Conservation (phyloP, 2,888 invertebrate genomes). For the Andrena haemorrhoa region DNA sequence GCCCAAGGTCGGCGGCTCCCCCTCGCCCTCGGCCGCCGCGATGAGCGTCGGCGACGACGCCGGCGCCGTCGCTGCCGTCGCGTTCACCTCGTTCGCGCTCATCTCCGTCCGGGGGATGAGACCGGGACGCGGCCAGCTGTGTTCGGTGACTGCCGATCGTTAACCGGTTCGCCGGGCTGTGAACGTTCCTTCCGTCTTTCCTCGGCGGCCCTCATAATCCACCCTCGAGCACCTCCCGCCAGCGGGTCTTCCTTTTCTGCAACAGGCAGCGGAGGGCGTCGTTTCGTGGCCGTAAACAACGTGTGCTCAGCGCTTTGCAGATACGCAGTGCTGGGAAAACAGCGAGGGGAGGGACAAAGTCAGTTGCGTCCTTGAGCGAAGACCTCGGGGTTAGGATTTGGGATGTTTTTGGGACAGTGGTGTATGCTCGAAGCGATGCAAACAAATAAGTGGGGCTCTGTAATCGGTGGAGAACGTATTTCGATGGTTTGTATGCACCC, state of each 20-base stretch:
- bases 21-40: conserved; percentile 65
- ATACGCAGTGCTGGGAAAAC: background rate
- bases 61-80: conserved; percentile 60
- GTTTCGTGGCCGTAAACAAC: background rate
- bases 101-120: conserved; percentile 47
- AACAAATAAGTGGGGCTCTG: too few relatives aligned
- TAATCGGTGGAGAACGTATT: too few relatives aligned
- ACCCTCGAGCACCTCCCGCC: conserved; percentile 49
- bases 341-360: too few relatives aligned
- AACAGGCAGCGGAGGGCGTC: conserved; percentile 13
- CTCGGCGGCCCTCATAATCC: conserved; percentile 74
- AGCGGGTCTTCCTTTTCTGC: conserved; percentile 34
- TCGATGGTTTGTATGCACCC: too few relatives aligned
- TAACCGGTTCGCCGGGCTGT: conserved; percentile 81
- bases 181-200: conserved; percentile 77
- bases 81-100: conserved; percentile 58
- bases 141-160: conserved; percentile 69
- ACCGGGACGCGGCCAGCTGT: conserved; percentile 65
- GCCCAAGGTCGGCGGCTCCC: conserved; percentile 61
- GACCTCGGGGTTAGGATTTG: too few relatives aligned
- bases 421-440: too few relatives aligned
- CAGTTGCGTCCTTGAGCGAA: too few relatives aligned
- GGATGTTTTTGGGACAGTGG: too few relatives aligned
- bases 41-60: conserved; percentile 63
- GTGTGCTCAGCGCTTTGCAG: background rate